These are phyloP conservation scores for Drosophila ustulata DNA, from an alignment of 2,888 invertebrate genomes.

Conservation along the genomic window DNA sequence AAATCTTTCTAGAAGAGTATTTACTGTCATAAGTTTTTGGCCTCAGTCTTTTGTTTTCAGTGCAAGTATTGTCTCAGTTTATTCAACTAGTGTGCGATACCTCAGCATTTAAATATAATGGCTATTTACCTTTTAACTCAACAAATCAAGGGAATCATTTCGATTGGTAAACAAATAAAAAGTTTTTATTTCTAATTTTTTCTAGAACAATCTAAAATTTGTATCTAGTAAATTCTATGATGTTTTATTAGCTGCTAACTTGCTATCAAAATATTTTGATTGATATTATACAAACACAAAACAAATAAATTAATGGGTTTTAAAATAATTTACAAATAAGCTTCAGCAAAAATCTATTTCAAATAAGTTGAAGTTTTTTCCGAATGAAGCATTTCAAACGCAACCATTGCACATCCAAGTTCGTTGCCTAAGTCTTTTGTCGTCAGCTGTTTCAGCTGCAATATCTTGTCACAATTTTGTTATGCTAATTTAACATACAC, in stretches of 20 bases:
- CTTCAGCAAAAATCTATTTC: background rate
- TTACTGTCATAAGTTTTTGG: background rate
- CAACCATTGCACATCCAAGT: background rate
- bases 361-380: background rate
- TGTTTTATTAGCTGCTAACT: too few relatives aligned
- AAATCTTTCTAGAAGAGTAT: background rate
- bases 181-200: too few relatives aligned
- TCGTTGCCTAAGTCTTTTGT: conserved; percentile 27
- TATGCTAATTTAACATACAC: background rate
- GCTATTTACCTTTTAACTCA: too few relatives aligned
- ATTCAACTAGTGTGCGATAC: background rate
- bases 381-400: background rate
- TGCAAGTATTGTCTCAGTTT: background rate
- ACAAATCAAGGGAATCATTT: too few relatives aligned
- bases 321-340: background rate
- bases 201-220: too few relatives aligned
- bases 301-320: background rate
- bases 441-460: background rate
- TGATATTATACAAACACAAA: background rate
- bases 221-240: too few relatives aligned
- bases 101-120: too few relatives aligned
- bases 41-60: background rate
- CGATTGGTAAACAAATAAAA: too few relatives aligned
- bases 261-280: background rate
- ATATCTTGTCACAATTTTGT: background rate